Evolutionary conservation across 1,140 invertebrate species (phyloP), one percentile per base, ranked within the genome.

Genomic region (Centruroides sculpturatus): DNA sequence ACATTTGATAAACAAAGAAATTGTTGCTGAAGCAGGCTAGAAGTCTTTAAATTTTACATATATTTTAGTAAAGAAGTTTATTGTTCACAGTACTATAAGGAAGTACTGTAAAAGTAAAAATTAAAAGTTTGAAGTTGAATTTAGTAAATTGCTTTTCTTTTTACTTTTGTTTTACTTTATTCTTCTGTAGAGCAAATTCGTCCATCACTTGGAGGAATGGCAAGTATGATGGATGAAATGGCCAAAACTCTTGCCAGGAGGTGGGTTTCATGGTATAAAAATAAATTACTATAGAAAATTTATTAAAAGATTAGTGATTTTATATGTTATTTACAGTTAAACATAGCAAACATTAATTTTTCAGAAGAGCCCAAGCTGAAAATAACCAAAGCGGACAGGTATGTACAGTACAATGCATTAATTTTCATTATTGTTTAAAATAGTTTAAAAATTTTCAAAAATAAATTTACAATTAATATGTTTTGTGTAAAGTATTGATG

Each of bases 191-290:
- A 41, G 3, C 41, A 41, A 8, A 41, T 41, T 41, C 41, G 41
- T 41, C 41, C 41, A 41, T 41, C 41, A 6, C 41, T 41, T 41
- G 41, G 41, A 41, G 41, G 41, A 41, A 64, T 64, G 62, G 62
- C 62, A 35, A 67, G 64, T 56, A 90, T 96, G 84, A 94, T 98
- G 91, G 89, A 93, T 72, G 93, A 97, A 79, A 95, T 97, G 90
- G 89, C 91, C 13, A 88, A 90, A 71, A 96, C 92, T 34, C 79
- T 97, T 62, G 91, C 92, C 6, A 78, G 90, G 61, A 80, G 92
- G 72, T 80, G 36, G 47, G 23, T 8, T 56, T 56, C 12, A 13
- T 56, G 12, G 6, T 56, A 35, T 35, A n/a, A 35, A 12, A 56
- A 35, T 9, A 34, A n/a, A 9, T 47, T 13, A 23, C 6, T 56